Evolutionary conservation across 2,888 invertebrate species (phyloP), one percentile per base, ranked within the genome.

Genomic region (Quadriops clusia): DNA sequence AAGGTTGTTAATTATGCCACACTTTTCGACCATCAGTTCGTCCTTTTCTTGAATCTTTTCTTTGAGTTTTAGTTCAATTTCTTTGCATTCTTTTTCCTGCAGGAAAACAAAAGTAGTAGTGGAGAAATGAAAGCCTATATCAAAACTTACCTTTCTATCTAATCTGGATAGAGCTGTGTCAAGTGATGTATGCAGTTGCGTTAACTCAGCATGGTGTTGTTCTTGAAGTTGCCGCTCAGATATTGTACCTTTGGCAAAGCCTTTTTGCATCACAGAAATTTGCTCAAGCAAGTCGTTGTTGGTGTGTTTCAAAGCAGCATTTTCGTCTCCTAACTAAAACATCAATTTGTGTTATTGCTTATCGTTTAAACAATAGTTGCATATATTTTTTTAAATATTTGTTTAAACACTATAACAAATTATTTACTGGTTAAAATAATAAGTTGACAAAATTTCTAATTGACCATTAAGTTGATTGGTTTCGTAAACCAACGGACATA

Each of bases 201-300:
- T 23, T 7, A 48, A 24, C 40, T 47, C 45, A 5, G 27, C 23
- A 13, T 34, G 37, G 35, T 41, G 40, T n/a, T 41, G 32, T 28
- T 48, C 46, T 20, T 43, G 41, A 11, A 47, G 30, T 16, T 42
- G 37, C 27, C 40, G 40, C 15, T 47, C 46, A 2, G 34, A 28
- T n/a, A 42, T 36, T 18, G 43, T 42, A 27, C 44, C 42, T 8
- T 37, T 33, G 8, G 38, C 37, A 16, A 42, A 36, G 10, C 44
- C 45, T 23, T 37, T 42, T 16, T 48, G 41, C 39, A 44, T 42
- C 14, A 46, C 27, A 11, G 36, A 24, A 6, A 45, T 26, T 33
- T 46, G 43, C 26, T 44, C 40, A 16, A 41, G 28, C 20, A 48
- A 36, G 13, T 44, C 40, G 12, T 39, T 32, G 34, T 46, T 46